Evolutionary conservation across 2,797 vertebrate genomes (phyloP).

Genomic region (Champsocephalus gunnari): DNA sequence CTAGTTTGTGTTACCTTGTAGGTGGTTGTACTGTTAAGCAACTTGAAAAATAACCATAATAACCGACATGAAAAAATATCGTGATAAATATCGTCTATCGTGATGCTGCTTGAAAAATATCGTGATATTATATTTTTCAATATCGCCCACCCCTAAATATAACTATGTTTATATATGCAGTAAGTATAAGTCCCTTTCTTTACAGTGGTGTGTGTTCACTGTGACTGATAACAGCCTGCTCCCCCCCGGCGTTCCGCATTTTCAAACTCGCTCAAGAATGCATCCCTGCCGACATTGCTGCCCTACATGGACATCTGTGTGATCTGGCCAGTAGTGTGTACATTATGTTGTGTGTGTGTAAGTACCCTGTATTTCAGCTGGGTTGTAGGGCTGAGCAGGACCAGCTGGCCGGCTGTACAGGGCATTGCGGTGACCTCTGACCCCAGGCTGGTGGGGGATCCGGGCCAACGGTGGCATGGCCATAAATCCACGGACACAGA

Average conservation of each 20-base stretch:
- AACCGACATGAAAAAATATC: too few species aligned
- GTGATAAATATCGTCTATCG: too few species aligned
- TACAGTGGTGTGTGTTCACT: constrained; percentile 5
- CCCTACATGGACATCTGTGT: constrained; percentile 61
- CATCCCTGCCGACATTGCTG: constrained; percentile 53
- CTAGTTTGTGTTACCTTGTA: too few species aligned
- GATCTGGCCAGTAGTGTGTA: constrained; percentile 51
- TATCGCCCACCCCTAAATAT: too few species aligned
- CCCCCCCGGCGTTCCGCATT: constrained; percentile 6
- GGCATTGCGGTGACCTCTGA: constrained; percentile 73
- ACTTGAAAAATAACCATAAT: too few species aligned
- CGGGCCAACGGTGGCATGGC: constrained; percentile 69
- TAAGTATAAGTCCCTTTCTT: background rate
- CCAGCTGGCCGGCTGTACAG: constrained; percentile 77
- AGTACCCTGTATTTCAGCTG: constrained; percentile 49
- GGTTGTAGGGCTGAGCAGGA: constrained; percentile 66
- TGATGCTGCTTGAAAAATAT: too few species aligned
- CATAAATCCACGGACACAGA: constrained; percentile 82
- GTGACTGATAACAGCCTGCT: constrained; percentile 2
- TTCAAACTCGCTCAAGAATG: constrained; percentile 51
- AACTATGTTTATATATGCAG: background rate
- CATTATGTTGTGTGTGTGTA: constrained; percentile 19
- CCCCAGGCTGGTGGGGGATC: constrained; percentile 70
- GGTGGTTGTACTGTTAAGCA: too few species aligned
- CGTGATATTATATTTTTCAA: too few species aligned